phyloP scores from a whole-genome alignment of 1,140 invertebrate species.

The Bombus huntii region DNA sequence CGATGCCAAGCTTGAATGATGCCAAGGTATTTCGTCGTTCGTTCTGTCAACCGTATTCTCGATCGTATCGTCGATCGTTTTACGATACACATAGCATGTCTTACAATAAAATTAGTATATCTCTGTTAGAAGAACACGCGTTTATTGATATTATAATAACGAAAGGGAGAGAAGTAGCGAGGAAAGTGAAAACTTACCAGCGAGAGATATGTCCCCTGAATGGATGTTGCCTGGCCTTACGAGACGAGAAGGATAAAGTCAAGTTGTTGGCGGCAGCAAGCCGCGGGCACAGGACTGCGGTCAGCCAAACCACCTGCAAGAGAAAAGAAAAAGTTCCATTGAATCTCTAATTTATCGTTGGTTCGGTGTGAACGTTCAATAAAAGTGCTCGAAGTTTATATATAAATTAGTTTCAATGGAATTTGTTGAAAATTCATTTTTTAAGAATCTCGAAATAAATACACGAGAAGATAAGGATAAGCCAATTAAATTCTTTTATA shows the following conservation, averaged over 20 bases:
- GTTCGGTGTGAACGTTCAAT: not conserved
- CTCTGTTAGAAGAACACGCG: not conserved
- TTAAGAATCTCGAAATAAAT: not conserved
- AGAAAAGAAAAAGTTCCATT: slow-evolving; percentile 11
- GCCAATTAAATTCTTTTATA: too few relatives aligned
- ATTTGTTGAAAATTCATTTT: not conserved
- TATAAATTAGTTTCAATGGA: not conserved
- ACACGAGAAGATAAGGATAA: not conserved
- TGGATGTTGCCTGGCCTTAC: slow-evolving; percentile 75
- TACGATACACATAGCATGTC: too few relatives aligned
- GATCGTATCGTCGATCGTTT: too few relatives aligned
- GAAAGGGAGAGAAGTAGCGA: too few relatives aligned
- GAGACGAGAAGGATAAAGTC: slow-evolving; percentile 76
- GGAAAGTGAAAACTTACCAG: slow-evolving; percentile 58
- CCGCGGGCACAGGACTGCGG: slow-evolving; percentile 80
- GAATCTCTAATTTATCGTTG: not conserved
- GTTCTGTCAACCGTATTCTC: not conserved
- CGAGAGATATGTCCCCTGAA: slow-evolving; percentile 76
- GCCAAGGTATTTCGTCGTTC: slow-evolving; percentile 13
- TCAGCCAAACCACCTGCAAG: slow-evolving; percentile 82
- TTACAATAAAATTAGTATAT: too few relatives aligned
- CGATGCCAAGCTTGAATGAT: slow-evolving; percentile 22
- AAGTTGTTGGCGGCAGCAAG: slow-evolving; percentile 81
- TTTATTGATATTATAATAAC: not conserved
- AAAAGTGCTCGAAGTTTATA: not conserved